phyloP scores from a whole-genome alignment of 2,113 vertebrate genomes.

The Anas platyrhynchos region DNA sequence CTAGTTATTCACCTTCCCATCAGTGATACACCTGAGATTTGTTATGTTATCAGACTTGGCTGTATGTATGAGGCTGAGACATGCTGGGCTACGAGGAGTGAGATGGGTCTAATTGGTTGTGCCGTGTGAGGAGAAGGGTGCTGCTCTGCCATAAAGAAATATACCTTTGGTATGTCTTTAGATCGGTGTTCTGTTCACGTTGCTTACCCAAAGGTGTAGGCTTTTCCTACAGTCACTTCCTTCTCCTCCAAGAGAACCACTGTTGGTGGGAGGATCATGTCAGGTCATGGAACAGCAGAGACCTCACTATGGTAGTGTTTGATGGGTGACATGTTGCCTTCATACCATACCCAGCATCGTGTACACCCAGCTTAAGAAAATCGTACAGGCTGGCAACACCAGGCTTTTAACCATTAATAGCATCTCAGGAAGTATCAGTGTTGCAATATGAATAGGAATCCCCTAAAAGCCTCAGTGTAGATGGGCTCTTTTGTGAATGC shows the following conservation, averaged over 20 bases:
- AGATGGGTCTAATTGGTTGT: not conserved
- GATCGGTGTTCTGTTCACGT: not conserved
- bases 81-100: not conserved
- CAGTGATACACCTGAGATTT: not conserved
- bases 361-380: fast-evolving
- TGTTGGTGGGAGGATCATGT: not conserved
- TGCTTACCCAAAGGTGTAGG: not conserved
- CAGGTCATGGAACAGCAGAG: not conserved
- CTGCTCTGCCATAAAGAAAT: not conserved
- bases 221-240: fast-evolving
- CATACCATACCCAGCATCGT: not conserved
- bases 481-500: not conserved
- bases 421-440: not conserved
- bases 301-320: not conserved
- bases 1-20: not conserved
- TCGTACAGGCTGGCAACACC: not conserved
- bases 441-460: not conserved
- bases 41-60: not conserved
- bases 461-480: not conserved
- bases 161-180: fast-evolving
- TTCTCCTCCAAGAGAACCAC: not conserved
- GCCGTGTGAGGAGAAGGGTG: not conserved
- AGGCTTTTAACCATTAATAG: not conserved
- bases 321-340: not conserved
- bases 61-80: not conserved